A percentile compares a stretch with the other conserved stretches of the same genome.
Conservation (phyloP, 2,113 vertebrate genomes). For the Aramus guarauna region DNA sequence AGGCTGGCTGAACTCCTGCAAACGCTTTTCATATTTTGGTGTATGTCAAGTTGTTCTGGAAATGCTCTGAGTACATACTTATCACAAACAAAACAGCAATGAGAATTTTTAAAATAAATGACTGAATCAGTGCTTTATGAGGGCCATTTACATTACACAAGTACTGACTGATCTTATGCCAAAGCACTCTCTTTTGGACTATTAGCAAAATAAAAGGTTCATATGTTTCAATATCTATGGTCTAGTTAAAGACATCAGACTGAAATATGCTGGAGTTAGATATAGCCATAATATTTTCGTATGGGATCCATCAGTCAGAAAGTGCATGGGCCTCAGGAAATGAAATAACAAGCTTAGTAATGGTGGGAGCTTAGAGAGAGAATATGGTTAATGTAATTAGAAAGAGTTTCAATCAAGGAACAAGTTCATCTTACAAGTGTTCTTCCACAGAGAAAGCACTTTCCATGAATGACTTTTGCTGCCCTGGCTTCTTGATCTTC, state of each 20-base stretch:
- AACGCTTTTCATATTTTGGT: neutral
- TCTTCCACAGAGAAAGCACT: conserved; percentile 54
- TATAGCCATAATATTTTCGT: conserved; percentile 29
- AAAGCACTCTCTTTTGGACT: conserved; percentile 28
- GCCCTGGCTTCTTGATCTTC: conserved; percentile 75
- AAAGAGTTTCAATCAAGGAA: conserved; percentile 60
- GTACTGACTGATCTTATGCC: neutral
- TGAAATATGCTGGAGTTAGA: conserved; percentile 56
- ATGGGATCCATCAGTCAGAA: conserved; percentile 28
- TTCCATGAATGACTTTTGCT: conserved; percentile 71
- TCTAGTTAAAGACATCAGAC: conserved; percentile 14
- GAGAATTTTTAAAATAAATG: conserved; percentile 19
- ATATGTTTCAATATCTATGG: conserved; percentile 20
- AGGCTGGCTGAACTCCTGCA: neutral
- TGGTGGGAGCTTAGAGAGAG: neutral
- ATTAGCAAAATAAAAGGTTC: conserved; percentile 47
- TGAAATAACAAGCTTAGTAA: conserved; percentile 52
- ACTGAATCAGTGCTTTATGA: neutral
- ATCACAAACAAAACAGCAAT: conserved; percentile 35
- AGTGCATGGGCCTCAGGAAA: conserved; percentile 29
- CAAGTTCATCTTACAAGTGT: conserved; percentile 52
- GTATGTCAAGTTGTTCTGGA: neutral
- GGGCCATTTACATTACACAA: neutral
- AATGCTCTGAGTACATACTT: neutral
- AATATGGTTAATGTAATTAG: conserved; percentile 63